Percentiles rank a stretch among this genome's conserved stretches.
Conservation (phyloP, 2,113 vertebrate genomes). For the Variabilichromis moorii region DNA sequence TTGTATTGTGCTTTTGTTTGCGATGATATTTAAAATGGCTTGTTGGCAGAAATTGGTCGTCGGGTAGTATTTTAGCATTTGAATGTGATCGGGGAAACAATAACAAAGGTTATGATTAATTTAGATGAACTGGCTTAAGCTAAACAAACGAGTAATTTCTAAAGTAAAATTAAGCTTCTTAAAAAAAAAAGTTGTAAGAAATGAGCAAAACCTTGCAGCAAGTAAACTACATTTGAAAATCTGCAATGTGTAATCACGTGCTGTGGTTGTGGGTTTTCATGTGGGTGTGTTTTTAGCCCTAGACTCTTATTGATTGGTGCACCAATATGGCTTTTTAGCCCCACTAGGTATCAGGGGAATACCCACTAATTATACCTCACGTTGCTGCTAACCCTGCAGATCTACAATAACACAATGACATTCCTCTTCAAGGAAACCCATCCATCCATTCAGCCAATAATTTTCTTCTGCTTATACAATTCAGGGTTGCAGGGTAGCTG, state of each 20-base stretch:
- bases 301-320: not conserved
- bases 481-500: not conserved
- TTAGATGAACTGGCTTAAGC: not conserved
- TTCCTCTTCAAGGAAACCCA: not conserved
- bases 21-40: not conserved
- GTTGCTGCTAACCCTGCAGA: not conserved
- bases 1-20: not conserved
- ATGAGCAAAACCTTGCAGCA: not conserved
- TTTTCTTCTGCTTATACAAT: not conserved
- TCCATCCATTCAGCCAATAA: not conserved
- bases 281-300: not conserved
- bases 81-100: not conserved
- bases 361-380: not conserved
- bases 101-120: not conserved
- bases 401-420: not conserved
- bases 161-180: not conserved
- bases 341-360: not conserved
- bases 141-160: not conserved
- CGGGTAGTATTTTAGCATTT: not conserved
- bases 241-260: not conserved
- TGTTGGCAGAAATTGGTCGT: not conserved
- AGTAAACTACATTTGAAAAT: not conserved
- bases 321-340: not conserved
- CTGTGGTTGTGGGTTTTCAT: not conserved
- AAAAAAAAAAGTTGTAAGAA: not conserved